phyloP scores from a whole-genome alignment of 1,140 invertebrate genomes.

The Aethina tumida region DNA sequence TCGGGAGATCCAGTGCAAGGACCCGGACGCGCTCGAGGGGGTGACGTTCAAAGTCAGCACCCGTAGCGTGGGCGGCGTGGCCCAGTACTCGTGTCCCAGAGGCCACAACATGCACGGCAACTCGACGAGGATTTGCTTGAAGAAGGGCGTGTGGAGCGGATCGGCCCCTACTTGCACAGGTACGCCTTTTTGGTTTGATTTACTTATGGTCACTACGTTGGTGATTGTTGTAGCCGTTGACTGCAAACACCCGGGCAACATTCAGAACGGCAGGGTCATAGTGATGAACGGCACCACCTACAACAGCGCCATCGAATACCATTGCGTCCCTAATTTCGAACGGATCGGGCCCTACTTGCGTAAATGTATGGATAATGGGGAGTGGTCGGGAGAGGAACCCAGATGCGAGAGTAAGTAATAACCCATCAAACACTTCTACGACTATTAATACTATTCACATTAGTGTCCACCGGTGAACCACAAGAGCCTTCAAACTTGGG shows the following conservation, averaged over 20 bases:
- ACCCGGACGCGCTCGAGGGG: slow-evolving; percentile 50
- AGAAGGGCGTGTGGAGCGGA: slow-evolving; percentile 75
- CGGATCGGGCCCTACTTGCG: slow-evolving; percentile 69
- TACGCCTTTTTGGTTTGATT: slow-evolving; percentile 33
- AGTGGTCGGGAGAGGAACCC: slow-evolving; percentile 76
- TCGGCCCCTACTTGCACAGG: slow-evolving; percentile 67
- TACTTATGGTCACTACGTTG: not conserved
- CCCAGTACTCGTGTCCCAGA: slow-evolving; percentile 69
- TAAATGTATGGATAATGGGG: slow-evolving; percentile 70
- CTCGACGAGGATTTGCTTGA: slow-evolving; percentile 61
- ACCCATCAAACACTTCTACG: slow-evolving; percentile 4
- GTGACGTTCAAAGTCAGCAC: slow-evolving; percentile 47
- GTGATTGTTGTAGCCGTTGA: slow-evolving; percentile 56
- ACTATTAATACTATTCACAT: slow-evolving; percentile 19
- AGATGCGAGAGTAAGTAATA: slow-evolving; percentile 51
- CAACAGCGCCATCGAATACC: slow-evolving; percentile 74
- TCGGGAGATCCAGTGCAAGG: slow-evolving; percentile 69
- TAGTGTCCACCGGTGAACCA: slow-evolving; percentile 50
- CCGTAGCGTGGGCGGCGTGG: slow-evolving; percentile 63
- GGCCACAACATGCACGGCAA: slow-evolving; percentile 76
- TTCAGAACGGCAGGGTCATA: slow-evolving; percentile 78
- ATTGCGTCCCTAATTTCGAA: slow-evolving; percentile 77
- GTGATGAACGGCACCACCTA: slow-evolving; percentile 77
- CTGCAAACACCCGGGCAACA: slow-evolving; percentile 64
- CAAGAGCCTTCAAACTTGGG: slow-evolving; percentile 60